Evolutionary conservation across 2,888 invertebrate species (phyloP), one percentile per base, ranked within the genome.

Genomic region (Xanthia togata): DNA sequence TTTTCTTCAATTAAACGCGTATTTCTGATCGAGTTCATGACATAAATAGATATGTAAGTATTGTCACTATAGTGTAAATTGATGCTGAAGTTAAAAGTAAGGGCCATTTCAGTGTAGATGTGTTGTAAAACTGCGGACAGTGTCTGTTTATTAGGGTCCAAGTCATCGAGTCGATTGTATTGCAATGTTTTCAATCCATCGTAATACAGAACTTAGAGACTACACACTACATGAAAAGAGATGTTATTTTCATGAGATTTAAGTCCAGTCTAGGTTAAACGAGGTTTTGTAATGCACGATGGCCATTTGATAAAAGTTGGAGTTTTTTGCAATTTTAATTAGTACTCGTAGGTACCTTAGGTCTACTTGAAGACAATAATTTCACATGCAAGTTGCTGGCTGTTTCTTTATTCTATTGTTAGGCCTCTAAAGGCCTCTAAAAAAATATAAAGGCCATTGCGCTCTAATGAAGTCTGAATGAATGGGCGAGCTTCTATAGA

Each of bases 61-160:
- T 80, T 81, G 57, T 31, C 81, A 81, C 47, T 70, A 26, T 4
- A 50, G 82, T 77, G 82, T 65, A 72, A 81, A 81, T 72, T 81
- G 77, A 31, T 60, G 41, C 55, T 81, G 53, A 64, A 72, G 64
- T 69, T 55, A 65, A 72, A 71, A 65, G 82, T 81, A 70, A 81
- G 64, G 35, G 69, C 68, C 60, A 69, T 60, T 81, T 72, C 80
- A 72, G 64, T 55, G 77, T 47, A 64, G 76, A 71, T 69, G 70
- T 53, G 81, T 71, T 71, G 82, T 81, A 70, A 81, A 81, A 72
- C 53, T n/a, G 41, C 50, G 50, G 57, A 38, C 76, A 64, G 71
- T 69, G 47, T 26, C 64, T 64, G 41, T 80, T 80, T 80, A 81
- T 81, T 65, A 76, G 76, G 76, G 68, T 81, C 76, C 76, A 59